Conservation (phyloP, 1,140 invertebrate species). For the Trichonephila clavipes region DNA sequence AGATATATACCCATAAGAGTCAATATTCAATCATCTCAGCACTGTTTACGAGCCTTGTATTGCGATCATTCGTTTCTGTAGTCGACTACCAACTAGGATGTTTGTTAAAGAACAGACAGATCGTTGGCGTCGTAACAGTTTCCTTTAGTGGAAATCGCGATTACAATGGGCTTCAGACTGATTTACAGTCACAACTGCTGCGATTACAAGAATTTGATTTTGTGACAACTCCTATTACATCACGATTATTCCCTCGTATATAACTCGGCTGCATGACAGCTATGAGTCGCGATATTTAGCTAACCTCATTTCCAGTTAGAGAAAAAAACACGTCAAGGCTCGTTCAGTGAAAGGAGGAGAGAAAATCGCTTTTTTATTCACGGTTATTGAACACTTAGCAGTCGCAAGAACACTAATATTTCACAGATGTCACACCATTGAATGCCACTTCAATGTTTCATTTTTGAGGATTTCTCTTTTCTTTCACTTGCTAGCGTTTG, state of each 20-base stretch:
- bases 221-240: conserved; percentile 76
- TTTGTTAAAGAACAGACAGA: conserved; percentile 56
- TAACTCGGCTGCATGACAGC: conserved; percentile 63
- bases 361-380: conserved; percentile 64
- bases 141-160: conserved; percentile 64
- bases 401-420: conserved; percentile 43
- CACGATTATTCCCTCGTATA: conserved; percentile 73
- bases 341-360: conserved; percentile 28
- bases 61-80: conserved; percentile 43
- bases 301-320: conserved; percentile 51
- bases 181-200: conserved; percentile 68
- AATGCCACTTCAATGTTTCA: conserved; percentile 36
- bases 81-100: conserved; percentile 9
- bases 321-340: conserved; percentile 57
- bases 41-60: conserved; percentile 30
- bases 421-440: conserved; percentile 38
- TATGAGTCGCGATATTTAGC: conserved; percentile 68
- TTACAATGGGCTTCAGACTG: conserved; percentile 65
- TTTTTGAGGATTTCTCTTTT: conserved; percentile 15
- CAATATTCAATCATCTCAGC: neutral
- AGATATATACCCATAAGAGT: conserved; percentile 28
- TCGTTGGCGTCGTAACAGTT: conserved; percentile 57
- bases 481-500: neutral
- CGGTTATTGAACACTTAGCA: conserved; percentile 63
- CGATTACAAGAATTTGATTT: conserved; percentile 77